Conservation (phyloP, 2,113 vertebrate genomes). For the Eidolon helvum region DNA sequence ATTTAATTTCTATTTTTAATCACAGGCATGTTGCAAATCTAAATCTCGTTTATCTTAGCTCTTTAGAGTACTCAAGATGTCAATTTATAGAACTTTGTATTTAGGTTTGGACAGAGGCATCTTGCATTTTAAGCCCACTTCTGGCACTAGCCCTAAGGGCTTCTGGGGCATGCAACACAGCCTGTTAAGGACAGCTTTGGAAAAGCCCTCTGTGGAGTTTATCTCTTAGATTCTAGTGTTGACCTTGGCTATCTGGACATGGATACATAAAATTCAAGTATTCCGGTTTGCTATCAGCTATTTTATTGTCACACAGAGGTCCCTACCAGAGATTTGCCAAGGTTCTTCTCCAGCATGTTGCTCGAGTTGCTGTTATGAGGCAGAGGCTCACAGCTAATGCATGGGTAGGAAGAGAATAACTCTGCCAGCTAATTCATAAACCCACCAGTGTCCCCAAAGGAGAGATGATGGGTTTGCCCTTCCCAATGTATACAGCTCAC, state of each 20-base stretch:
- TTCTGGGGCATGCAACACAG: background rate
- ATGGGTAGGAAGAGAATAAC: background rate
- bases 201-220: background rate
- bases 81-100: background rate
- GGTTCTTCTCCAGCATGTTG: background rate
- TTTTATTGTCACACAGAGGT: background rate
- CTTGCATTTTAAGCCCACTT: background rate
- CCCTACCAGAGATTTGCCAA: background rate
- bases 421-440: background rate
- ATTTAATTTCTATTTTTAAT: conserved; percentile 47
- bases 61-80: background rate
- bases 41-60: background rate
- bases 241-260: background rate
- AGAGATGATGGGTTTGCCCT: background rate
- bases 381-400: background rate
- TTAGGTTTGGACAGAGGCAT: background rate
- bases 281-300: background rate
- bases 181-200: background rate
- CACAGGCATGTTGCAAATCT: background rate
- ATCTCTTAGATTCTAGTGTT: background rate
- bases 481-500: background rate
- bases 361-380: background rate
- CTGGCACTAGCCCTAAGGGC: background rate
- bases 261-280: background rate
- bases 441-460: background rate